Evolutionary conservation across 1,140 invertebrate species (phyloP).

Genomic region (Caerostris extrusa): DNA sequence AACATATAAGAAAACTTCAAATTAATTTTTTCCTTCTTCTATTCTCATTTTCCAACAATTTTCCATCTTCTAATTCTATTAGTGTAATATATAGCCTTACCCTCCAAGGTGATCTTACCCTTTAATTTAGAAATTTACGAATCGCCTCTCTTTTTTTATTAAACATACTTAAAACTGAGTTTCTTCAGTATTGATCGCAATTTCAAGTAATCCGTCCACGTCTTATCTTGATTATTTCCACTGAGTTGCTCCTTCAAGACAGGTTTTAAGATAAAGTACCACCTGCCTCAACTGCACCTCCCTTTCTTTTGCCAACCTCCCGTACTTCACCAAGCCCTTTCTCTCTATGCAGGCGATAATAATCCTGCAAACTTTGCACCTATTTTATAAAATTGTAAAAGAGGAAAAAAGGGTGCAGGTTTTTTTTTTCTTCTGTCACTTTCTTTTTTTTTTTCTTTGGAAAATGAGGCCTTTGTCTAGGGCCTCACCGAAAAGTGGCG

Average conservation of each 20-base stretch:
- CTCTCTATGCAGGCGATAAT: background rate
- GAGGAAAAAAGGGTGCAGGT: background rate
- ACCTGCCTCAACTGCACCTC: background rate
- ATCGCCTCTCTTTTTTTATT: too few relatives aligned
- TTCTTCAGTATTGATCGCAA: background rate
- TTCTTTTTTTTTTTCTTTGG: background rate
- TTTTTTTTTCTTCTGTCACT: background rate
- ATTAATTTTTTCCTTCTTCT: too few relatives aligned
- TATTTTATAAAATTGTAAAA: conserved; percentile 42
- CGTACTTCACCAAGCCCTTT: background rate
- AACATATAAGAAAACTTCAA: too few relatives aligned
- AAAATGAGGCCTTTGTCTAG: background rate
- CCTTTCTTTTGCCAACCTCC: background rate
- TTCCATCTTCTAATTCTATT: too few relatives aligned
- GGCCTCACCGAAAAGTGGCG: background rate
- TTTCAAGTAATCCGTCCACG: conserved; percentile 32
- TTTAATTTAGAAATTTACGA: too few relatives aligned
- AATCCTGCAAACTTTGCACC: conserved; percentile 24
- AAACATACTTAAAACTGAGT: background rate
- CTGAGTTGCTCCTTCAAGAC: background rate
- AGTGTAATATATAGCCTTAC: too few relatives aligned
- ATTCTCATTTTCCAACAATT: too few relatives aligned
- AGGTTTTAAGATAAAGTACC: conserved; percentile 25
- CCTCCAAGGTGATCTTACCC: too few relatives aligned
- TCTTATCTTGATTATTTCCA: conserved; percentile 5